A percentile compares a stretch with the other conserved stretches of the same genome.
Evolutionary conservation across 2,797 vertebrate species (phyloP).

Genomic region (Enteromius argenteus): DNA sequence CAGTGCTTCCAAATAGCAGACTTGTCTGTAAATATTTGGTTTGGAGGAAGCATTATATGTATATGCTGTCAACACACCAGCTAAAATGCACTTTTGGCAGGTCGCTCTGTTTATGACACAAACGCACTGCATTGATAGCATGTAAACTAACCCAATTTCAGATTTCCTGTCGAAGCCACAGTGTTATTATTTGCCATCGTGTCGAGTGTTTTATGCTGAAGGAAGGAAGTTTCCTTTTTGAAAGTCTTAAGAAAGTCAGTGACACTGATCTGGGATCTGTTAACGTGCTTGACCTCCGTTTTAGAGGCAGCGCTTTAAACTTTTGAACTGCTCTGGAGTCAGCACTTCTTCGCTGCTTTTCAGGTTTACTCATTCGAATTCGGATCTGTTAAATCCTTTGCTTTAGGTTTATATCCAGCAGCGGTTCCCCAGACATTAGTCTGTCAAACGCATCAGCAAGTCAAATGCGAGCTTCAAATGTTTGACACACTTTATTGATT

Average conservation of each 20-base stretch:
- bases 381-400: constrained; percentile 29
- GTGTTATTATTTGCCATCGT: constrained; percentile 35
- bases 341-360: constrained; percentile 11
- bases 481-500: constrained; percentile 39
- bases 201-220: constrained; percentile 14
- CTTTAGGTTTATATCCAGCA: constrained; percentile 29
- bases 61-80: constrained; percentile 43
- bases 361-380: constrained; percentile 7
- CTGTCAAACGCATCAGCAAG: constrained; percentile 48
- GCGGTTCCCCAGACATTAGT: constrained; percentile 33
- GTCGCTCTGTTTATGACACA: constrained; percentile 42
- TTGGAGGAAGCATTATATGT: constrained; percentile 55
- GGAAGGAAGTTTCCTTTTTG: constrained; percentile 13
- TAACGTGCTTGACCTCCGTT: neutral
- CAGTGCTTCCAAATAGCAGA: constrained; percentile 57
- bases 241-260: constrained; percentile 4
- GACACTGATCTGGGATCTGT: constrained; percentile 22
- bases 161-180: constrained; percentile 45
- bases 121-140: constrained; percentile 41
- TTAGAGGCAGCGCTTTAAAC: neutral
- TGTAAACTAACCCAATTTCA: constrained; percentile 51
- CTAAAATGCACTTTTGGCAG: constrained; percentile 49
- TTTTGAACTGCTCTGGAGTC: constrained; percentile 9
- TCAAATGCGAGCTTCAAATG: constrained; percentile 41
- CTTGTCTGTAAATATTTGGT: constrained; percentile 62